Percentiles rank a stretch among this genome's conserved stretches.
phyloP scores from a whole-genome alignment of 1,140 invertebrate species.

The Pseudomyrmex gracilis region DNA sequence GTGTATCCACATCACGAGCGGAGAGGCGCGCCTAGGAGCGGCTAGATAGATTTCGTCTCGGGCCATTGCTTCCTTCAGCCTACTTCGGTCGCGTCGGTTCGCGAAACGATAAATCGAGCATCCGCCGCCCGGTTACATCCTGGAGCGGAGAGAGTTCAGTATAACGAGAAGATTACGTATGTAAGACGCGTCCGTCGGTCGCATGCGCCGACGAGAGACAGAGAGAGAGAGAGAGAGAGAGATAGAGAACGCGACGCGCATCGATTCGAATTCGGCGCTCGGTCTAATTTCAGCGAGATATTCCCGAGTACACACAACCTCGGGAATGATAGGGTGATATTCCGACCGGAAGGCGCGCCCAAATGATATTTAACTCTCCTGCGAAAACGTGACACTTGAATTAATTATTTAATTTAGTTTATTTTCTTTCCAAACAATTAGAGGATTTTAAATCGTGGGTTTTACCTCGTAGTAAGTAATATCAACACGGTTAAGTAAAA shows the following conservation, averaged over 20 bases:
- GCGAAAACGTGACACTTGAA: not conserved
- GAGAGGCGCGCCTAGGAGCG: constrained; percentile 68
- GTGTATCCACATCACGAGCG: not conserved
- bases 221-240: no score
- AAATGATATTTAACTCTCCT: not conserved
- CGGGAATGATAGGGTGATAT: no score
- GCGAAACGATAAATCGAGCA: constrained; percentile 52
- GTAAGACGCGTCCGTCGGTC: not conserved
- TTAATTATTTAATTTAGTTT: constrained; percentile 22
- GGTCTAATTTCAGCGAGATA: no score
- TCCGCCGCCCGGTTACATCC: not conserved
- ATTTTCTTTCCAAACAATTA: not conserved
- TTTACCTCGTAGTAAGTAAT: not conserved
- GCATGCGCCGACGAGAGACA: not conserved
- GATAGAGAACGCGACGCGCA: no score
- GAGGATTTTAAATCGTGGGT: no score
- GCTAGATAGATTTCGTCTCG: constrained; percentile 70
- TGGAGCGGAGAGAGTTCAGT: not conserved
- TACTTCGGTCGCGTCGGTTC: constrained; percentile 18
- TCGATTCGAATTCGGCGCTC: not conserved
- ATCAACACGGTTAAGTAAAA: not conserved
- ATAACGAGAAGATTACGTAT: not conserved
- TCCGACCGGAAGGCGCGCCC: no score
- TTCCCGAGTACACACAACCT: no score
- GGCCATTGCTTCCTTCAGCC: constrained; percentile 60